These are phyloP conservation scores for Protobothrops flavoviridis DNA, from an alignment of 2,113 vertebrate genomes.

Conservation along the genomic window DNA sequence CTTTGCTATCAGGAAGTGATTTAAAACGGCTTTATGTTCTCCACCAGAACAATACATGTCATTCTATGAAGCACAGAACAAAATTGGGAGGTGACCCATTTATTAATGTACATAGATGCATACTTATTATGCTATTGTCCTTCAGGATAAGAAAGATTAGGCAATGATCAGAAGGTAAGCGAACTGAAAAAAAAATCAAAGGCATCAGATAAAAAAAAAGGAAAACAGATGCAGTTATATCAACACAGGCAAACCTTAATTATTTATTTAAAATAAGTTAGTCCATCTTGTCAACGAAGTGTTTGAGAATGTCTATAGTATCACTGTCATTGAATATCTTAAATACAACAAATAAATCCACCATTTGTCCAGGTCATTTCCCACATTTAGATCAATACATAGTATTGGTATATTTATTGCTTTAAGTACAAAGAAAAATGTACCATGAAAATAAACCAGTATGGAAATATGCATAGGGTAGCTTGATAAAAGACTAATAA, in stretches of 20 bases:
- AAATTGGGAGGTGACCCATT: background rate
- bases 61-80: background rate
- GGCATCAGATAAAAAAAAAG: background rate
- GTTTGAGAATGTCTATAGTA: background rate
- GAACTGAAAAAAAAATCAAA: background rate
- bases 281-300: background rate
- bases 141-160: background rate
- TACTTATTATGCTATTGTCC: background rate
- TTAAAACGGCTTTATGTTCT: background rate
- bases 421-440: background rate
- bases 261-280: background rate
- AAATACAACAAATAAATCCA: background rate
- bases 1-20: background rate
- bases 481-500: background rate
- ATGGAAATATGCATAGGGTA: background rate
- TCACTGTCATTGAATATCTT: background rate
- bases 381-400: background rate
- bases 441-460: background rate
- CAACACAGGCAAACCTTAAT: background rate
- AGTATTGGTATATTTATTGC: background rate
- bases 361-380: background rate
- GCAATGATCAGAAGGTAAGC: background rate
- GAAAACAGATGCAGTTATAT: background rate
- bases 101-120: background rate
- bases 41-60: background rate